Percentiles rank a stretch among this genome's conserved stretches.
phyloP scores from a whole-genome alignment of 1,140 invertebrate species.

The Drosophila ananassae region DNA sequence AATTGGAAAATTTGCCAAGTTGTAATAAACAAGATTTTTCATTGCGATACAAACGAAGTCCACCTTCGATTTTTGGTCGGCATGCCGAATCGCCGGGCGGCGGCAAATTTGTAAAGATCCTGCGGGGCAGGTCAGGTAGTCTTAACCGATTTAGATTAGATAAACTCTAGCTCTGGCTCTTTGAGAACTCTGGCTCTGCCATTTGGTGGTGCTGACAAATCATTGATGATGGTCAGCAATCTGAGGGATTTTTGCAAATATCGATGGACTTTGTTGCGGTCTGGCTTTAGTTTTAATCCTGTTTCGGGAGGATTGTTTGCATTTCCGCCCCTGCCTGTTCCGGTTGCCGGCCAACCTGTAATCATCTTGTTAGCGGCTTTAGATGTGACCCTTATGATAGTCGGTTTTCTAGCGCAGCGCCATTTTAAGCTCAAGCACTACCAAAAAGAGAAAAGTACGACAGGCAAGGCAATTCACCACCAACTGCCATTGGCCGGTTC shows the following conservation, averaged over 20 bases:
- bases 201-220: constrained; percentile 73
- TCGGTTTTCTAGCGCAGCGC: constrained; percentile 50
- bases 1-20: constrained; percentile 79
- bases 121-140: constrained; percentile 23
- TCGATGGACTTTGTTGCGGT: constrained; percentile 58
- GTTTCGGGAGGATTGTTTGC: constrained; percentile 53
- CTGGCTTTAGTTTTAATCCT: constrained; percentile 48
- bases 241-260: constrained; percentile 68
- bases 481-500: constrained; percentile 48
- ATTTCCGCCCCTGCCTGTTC: constrained; percentile 75
- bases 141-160: constrained; percentile 68
- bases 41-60: constrained; percentile 61
- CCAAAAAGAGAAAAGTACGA: neutral
- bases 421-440: constrained; percentile 55
- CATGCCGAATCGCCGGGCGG: constrained; percentile 60
- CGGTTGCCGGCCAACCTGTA: constrained; percentile 58
- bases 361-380: constrained; percentile 79
- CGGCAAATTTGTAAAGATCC: constrained; percentile 57
- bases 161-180: constrained; percentile 9
- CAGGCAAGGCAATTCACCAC: constrained; percentile 53
- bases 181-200: constrained; percentile 13
- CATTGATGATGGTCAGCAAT: constrained; percentile 35
- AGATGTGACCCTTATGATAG: constrained; percentile 57
- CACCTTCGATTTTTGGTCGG: constrained; percentile 26
- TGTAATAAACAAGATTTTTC: constrained; percentile 82